Evolutionary conservation across 1,140 invertebrate genomes (phyloP), one percentile per base, ranked within the genome.

Genomic region (Drosophila kikkawai): DNA sequence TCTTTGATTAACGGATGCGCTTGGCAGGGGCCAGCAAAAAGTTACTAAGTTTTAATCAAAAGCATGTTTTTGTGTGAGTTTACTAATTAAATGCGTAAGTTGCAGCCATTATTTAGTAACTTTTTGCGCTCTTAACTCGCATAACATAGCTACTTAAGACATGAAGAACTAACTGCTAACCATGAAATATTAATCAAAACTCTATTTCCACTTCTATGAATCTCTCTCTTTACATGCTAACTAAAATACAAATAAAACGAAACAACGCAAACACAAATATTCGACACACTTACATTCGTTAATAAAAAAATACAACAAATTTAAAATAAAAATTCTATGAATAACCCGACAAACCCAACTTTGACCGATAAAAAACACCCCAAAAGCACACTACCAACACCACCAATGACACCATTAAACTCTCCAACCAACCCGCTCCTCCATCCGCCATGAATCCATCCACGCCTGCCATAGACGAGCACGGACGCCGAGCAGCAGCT

Each of bases 181-280:
- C 83, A 78, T 71, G 56, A 79, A 71, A 66, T 87, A 85, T 87
- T 82, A 82, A 86, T 70, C 81, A 78, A 85, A 76, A 84, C 78
- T 84, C 82, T 81, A 84, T 87, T 87, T 87, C 84, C 84, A 90
- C 81, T 84, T 87, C 84, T 87, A 88, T 61, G 69, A 87, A 82
- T 87, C 63, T 79, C 82, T 80, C 73, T 87, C 82, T 87, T 87
- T 87, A 84, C 84, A 87, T 87, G 84, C 84, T 87, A 87, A 87
- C 80, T 75, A 66, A 78, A 85, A 64, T 36, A 11, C 26, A 73
- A 47, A 59, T 39, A 56, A 56, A 48, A 63, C 34, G 12, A 71
- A 75, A 80, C 9, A 63, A 80, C 50, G 64, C 37, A 39, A 55
- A 60, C 51, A 73, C 53, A 47, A 53, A 39, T 61, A 67, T 36